phyloP scores from a whole-genome alignment of 2,113 vertebrate genomes.

The Lophotis ruficrista region DNA sequence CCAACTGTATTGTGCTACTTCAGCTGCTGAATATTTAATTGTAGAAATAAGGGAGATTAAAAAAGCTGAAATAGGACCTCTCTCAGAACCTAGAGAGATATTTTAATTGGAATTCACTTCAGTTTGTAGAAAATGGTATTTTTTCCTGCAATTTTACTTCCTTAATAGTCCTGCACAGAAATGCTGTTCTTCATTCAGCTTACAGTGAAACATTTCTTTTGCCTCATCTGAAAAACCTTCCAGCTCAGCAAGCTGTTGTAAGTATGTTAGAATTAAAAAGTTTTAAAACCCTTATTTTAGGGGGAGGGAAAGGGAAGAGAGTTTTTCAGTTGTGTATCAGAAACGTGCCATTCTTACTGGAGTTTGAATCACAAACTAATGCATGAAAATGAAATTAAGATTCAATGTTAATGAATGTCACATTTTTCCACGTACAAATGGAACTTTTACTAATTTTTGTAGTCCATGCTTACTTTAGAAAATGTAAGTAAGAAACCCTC shows the following conservation, averaged over 20 bases:
- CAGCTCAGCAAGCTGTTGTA: slow-evolving; percentile 84
- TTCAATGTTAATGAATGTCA: not conserved
- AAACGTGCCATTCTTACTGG: not conserved
- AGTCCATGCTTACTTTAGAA: not conserved
- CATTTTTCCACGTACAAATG: rapidly evolving
- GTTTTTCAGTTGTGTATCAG: not conserved
- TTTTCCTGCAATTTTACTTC: not conserved
- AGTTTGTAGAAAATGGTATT: not conserved
- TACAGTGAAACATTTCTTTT: slow-evolving; percentile 89
- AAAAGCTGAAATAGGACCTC: not conserved
- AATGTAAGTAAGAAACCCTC: not conserved
- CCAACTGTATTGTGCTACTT: not conserved
- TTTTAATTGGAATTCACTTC: not conserved
- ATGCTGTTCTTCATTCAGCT: slow-evolving; percentile 84
- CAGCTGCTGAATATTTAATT: not conserved
- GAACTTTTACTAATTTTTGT: not conserved
- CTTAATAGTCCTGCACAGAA: slow-evolving; percentile 84
- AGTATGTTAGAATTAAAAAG: slow-evolving; percentile 62
- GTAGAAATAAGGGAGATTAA: not conserved
- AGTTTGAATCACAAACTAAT: not conserved
- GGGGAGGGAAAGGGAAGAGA: not conserved
- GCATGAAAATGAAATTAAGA: not conserved
- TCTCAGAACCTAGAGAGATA: not conserved
- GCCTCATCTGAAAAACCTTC: slow-evolving; percentile 91
- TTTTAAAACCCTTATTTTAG: not conserved